Base-by-base conservation (phyloP, 2,888 invertebrate species). In the Villa cingulata region DNA sequence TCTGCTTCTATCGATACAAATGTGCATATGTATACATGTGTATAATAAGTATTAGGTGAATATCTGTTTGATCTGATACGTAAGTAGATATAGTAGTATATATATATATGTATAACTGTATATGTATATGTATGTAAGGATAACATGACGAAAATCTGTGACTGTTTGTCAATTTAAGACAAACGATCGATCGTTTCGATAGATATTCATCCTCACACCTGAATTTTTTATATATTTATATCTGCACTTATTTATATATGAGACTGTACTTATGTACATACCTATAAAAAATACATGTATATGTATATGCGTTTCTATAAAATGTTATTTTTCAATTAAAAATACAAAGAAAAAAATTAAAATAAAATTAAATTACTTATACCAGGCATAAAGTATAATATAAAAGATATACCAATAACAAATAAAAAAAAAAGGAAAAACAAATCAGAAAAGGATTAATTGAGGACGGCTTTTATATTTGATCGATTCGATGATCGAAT, bases 381-480 rank as follows among this genome's bases (percentile, higher is more conserved):
- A n/a, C n/a, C n/a, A n/a, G n/a, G n/a, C n/a, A n/a, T n/a, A n/a
- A n/a, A n/a, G n/a, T n/a, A n/a, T n/a, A n/a, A n/a, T n/a, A n/a
- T n/a, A 23, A 23, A 23, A 23, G 7, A 23, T 23, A 23, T 32
- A 32, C 12, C 3, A 12, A 32, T 12, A 32, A 12, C 3, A 1
- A 5, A 12, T 4, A 32, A 32, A 32, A 32, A 29, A 29, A 32
- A 32, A 32, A 32, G 7, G 9, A 12, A 32, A 32, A 12, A 12
- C 3, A 12, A 32, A 32, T 32, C 29, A 12, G 29, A 32, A 32
- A 23, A 44, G 49, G 53, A 54, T 55, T 55, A 55, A 55, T 55
- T 55, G 53, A 55, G 54, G 29, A 51, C 54, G 53, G 54, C 54
- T 52, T 48, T 50, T 40, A 45, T 48, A 49, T 54, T 54, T 55